Conservation (phyloP, 2,113 vertebrate genomes). For the Caloenas nicobarica region DNA sequence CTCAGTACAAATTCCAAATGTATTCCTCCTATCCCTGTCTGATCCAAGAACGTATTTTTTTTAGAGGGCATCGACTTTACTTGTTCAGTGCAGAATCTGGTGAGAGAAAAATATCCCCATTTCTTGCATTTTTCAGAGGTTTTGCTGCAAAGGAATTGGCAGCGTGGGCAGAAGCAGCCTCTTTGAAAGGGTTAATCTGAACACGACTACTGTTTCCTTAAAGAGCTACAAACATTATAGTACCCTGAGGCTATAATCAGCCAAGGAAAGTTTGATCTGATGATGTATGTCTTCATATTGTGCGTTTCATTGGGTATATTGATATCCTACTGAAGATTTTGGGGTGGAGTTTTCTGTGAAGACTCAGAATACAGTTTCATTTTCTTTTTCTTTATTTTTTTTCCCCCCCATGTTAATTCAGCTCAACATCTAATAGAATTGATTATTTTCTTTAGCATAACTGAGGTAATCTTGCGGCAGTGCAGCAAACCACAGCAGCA, state of each 20-base stretch:
- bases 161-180: neutral
- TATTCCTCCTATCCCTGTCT: neutral
- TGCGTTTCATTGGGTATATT: constrained; percentile 57
- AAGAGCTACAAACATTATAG: constrained; percentile 64
- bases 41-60: neutral
- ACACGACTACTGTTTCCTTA: constrained; percentile 55
- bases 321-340: constrained; percentile 49
- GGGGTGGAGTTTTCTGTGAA: constrained; percentile 51
- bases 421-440: neutral
- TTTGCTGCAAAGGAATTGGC: neutral
- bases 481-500: neutral
- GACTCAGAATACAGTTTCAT: neutral
- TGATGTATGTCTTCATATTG: constrained; percentile 69
- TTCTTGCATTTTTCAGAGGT: constrained; percentile 45
- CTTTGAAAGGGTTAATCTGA: constrained; percentile 53
- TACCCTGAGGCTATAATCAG: constrained; percentile 60
- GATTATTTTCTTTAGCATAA: neutral
- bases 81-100: neutral
- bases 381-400: neutral
- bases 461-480: neutral
- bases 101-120: constrained; percentile 34
- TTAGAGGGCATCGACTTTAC: constrained; percentile 9
- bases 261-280: constrained; percentile 68
- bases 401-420: neutral
- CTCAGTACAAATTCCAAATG: constrained; percentile 52